Conservation (phyloP, 2,888 invertebrate species). For the Taphrorychus bicolor region DNA sequence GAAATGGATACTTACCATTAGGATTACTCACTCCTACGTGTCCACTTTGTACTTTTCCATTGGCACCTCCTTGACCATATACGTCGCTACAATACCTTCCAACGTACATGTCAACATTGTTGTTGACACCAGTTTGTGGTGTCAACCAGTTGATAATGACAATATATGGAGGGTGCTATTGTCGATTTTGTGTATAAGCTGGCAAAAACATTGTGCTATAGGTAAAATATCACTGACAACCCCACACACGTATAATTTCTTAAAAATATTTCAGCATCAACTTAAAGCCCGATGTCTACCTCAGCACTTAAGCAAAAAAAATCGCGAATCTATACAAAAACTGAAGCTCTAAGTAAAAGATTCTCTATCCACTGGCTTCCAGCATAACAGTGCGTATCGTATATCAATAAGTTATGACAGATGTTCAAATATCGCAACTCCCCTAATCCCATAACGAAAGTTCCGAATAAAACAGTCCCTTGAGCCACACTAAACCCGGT, state of each 20-base stretch:
- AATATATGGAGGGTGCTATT: too few relatives aligned
- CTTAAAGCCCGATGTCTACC: too few relatives aligned
- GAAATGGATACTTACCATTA: conserved; percentile 16
- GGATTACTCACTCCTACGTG: conserved; percentile 23
- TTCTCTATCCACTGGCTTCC: neutral
- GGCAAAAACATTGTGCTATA: too few relatives aligned
- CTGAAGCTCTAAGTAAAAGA: neutral
- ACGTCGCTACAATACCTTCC: neutral
- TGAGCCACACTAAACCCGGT: neutral
- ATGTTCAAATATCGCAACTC: neutral
- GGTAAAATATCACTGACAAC: too few relatives aligned
- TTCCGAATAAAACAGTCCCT: neutral
- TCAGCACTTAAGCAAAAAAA: too few relatives aligned
- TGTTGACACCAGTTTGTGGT: too few relatives aligned
- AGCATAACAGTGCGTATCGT: neutral
- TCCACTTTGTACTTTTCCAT: conserved; percentile 23
- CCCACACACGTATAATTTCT: too few relatives aligned
- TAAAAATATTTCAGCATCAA: too few relatives aligned
- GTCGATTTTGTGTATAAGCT: neutral
- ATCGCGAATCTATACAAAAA: too few relatives aligned
- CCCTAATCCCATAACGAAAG: neutral
- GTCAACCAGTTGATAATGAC: too few relatives aligned
- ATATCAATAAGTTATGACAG: neutral
- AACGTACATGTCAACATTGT: neutral
- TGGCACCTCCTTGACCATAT: conserved; percentile 29